Conservation (phyloP, 2,888 invertebrate species). For the Pristionchus maxplancki region DNA sequence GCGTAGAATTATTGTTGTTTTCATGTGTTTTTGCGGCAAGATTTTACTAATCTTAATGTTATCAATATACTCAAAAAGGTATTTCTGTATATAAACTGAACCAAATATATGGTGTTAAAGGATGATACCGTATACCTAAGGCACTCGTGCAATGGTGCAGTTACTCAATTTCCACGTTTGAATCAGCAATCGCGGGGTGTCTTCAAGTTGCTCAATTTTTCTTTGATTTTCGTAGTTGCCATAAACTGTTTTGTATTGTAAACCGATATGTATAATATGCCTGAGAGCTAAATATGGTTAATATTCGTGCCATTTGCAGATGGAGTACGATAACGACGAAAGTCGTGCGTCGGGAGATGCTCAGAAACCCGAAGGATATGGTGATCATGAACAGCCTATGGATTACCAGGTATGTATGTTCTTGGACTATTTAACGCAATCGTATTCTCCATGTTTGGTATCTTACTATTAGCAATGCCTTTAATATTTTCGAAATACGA, state of each 20-base stretch:
- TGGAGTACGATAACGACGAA: constrained; percentile 51
- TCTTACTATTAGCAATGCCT: too few relatives aligned
- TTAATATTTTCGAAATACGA: neutral
- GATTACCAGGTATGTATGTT: constrained; percentile 38
- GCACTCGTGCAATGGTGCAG: neutral
- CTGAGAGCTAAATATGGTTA: neutral
- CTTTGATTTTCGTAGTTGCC: neutral
- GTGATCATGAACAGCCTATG: constrained; percentile 20
- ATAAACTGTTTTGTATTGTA: neutral
- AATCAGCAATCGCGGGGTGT: neutral
- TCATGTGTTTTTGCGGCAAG: too few relatives aligned
- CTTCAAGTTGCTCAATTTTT: neutral
- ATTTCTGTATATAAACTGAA: too few relatives aligned
- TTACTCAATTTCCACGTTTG: neutral
- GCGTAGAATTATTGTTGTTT: too few relatives aligned
- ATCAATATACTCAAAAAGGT: too few relatives aligned
- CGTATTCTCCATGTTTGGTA: too few relatives aligned
- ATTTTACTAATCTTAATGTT: too few relatives aligned
- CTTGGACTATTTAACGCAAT: too few relatives aligned
- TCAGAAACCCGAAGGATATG: neutral
- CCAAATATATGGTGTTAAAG: too few relatives aligned
- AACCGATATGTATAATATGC: neutral
- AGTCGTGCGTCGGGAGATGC: constrained; percentile 1
- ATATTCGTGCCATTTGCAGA: constrained; percentile 22
- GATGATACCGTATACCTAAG: neutral